phyloP scores from a whole-genome alignment of 2,797 vertebrate genomes.

The Myiotriccus ornatus region DNA sequence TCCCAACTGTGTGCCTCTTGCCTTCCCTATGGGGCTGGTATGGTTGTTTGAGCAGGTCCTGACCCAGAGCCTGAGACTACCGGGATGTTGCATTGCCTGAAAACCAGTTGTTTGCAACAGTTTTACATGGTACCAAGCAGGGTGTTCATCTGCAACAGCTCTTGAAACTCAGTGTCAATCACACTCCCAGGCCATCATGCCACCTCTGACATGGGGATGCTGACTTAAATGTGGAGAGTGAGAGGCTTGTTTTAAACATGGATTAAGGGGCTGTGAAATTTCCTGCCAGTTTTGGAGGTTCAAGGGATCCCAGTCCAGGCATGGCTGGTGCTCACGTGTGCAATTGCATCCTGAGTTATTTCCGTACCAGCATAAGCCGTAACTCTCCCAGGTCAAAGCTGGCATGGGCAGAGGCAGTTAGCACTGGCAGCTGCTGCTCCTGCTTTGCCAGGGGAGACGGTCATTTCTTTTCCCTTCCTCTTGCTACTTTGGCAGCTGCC shows the following conservation, averaged over 20 bases:
- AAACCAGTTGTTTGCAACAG: not conserved
- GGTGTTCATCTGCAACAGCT: not conserved
- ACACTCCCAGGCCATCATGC: not conserved
- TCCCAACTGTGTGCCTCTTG: not conserved
- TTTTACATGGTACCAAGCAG: not conserved
- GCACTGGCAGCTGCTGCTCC: slow-evolving; percentile 32
- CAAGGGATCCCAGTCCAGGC: not conserved
- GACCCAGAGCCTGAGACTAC: not conserved
- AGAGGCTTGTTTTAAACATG: not conserved
- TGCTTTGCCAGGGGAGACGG: slow-evolving; percentile 7
- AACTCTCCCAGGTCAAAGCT: slow-evolving; percentile 39
- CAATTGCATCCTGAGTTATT: not conserved
- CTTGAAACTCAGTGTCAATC: not conserved
- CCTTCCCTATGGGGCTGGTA: not conserved
- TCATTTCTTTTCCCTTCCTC: slow-evolving; percentile 7
- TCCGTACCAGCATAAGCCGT: not conserved
- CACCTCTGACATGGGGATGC: not conserved
- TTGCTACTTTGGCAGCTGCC: slow-evolving; percentile 6
- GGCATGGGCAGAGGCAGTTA: slow-evolving; percentile 26
- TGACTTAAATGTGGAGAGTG: not conserved
- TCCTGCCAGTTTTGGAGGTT: not conserved
- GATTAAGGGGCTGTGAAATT: not conserved
- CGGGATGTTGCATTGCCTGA: not conserved
- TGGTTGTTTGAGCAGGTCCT: not conserved
- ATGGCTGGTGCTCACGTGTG: not conserved